Evolutionary conservation across 1,140 invertebrate species (phyloP).

Genomic region (Mercenaria mercenaria): DNA sequence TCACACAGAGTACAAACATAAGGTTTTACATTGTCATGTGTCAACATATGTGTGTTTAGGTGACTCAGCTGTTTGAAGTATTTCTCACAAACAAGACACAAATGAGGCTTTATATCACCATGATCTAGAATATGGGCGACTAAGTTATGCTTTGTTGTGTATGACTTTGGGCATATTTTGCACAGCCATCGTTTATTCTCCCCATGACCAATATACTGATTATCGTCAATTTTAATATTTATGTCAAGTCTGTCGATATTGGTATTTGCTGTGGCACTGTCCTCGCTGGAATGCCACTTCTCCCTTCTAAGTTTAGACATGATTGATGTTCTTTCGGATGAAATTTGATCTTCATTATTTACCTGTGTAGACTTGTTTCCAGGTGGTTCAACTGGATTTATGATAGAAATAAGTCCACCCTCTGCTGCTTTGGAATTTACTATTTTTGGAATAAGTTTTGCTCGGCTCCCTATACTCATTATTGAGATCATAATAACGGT

Average conservation of each 20-base stretch:
- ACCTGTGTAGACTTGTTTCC: conserved; percentile 32
- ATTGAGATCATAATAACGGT: conserved; percentile 81
- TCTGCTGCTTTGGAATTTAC: conserved; percentile 51
- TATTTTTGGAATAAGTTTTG: conserved; percentile 53
- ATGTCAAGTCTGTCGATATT: conserved; percentile 75
- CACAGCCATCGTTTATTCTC: conserved; percentile 84
- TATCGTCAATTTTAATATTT: conserved; percentile 82
- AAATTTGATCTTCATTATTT: conserved; percentile 4
- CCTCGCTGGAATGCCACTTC: conserved; percentile 5
- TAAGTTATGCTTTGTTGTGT: conserved; percentile 85
- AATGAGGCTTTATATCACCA: conserved; percentile 84
- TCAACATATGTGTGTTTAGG: conserved; percentile 85
- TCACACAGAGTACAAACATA: conserved; percentile 82
- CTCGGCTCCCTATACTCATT: conserved; percentile 71
- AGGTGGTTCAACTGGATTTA: conserved; percentile 20
- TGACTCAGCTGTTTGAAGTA: conserved; percentile 85
- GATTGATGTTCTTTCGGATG: conserved; percentile 45
- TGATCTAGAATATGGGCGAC: conserved; percentile 85
- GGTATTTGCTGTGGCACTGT: conserved; percentile 62
- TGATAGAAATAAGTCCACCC: conserved; percentile 49
- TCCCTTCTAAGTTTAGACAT: conserved; percentile 61
- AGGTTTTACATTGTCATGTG: conserved; percentile 85
- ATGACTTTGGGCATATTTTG: conserved; percentile 82
- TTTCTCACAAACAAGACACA: conserved; percentile 84
- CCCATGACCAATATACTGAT: conserved; percentile 78